Evolutionary conservation across 2,888 invertebrate genomes (phyloP), one percentile per base, ranked within the genome.

Genomic region (Lasioglossum zephyrum): DNA sequence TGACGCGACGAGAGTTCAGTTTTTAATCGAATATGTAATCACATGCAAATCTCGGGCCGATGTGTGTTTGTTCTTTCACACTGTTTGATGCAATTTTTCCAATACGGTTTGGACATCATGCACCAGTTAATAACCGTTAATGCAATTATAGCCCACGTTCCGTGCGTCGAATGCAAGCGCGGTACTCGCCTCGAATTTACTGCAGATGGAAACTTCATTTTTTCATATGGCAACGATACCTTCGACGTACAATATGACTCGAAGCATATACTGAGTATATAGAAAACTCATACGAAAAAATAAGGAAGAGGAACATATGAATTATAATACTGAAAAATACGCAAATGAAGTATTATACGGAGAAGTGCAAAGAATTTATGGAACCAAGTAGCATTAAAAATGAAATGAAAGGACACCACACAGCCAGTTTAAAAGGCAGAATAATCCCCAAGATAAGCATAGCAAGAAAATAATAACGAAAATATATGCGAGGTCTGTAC

Each of bases 71-170:
- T 60, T 57, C 60, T 80, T 75, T 60, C 81, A n/a, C 22, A 39
- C 22, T 44, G 44, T 13, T n/a, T 63, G 63, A 73, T 63, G 53
- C 76, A 73, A 57, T 81, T 81, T 81, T 83, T 81, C 73, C 73
- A n/a, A 73, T 47, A 63, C 76, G 8, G 31, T 53, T 53, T 41
- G n/a, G 22, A 5, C 41, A 47, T 72, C 63, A 76, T 77, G 72
- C 73, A 73, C 47, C 69, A 74, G 49, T 82, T 82, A 82, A 60
- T 84, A 77, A 60, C 49, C 41, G n/a, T 31, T 77, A 74, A 82
- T 74, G 82, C 60, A 74, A 75, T 84, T 81, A 77, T 66, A 47
- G 44, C 9, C 26, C 63, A 31, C 36, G 72, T 47, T n/a, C 44
- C 70, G 31, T 75, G 39, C 49, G 18, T 8, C 73, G 63, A 53